phyloP scores from a whole-genome alignment of 1,140 invertebrate species.

The Psix sp. region DNA sequence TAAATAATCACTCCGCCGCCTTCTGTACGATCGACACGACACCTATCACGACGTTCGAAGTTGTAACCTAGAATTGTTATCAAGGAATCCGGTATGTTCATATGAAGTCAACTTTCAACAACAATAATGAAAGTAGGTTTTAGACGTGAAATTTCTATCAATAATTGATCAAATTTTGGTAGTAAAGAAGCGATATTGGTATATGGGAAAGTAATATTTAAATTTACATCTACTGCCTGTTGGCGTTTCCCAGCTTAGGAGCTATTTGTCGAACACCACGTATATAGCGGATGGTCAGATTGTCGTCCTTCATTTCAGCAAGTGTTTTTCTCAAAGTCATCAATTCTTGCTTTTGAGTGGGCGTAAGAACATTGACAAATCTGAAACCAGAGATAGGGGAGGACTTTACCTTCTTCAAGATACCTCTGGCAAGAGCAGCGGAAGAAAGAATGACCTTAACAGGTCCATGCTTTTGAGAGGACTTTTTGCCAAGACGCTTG shows the following conservation, averaged over 20 bases:
- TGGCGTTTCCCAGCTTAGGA: not conserved
- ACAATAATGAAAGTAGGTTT: not conserved
- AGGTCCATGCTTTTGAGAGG: no score
- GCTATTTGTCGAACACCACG: not conserved
- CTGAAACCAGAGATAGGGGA: not conserved
- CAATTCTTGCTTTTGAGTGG: no score
- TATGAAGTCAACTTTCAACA: not conserved
- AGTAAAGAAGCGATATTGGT: slow-evolving; percentile 4
- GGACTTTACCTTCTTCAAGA: not conserved
- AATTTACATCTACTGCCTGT: not conserved
- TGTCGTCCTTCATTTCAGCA: not conserved
- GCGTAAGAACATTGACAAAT: no score
- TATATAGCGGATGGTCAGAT: not conserved
- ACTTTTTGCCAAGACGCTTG: no score
- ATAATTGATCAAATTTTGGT: not conserved
- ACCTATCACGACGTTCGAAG: not conserved
- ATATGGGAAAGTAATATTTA: not conserved
- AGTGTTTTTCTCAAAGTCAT: not conserved
- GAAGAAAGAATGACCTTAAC: no score
- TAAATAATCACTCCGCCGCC: not conserved
- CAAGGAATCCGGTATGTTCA: not conserved
- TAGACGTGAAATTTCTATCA: not conserved
- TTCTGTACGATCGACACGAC: not conserved
- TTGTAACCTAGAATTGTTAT: not conserved
- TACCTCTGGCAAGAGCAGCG: no score